Base-by-base conservation (phyloP, 2,888 invertebrate genomes). In the Cyclophora albipunctata region DNA sequence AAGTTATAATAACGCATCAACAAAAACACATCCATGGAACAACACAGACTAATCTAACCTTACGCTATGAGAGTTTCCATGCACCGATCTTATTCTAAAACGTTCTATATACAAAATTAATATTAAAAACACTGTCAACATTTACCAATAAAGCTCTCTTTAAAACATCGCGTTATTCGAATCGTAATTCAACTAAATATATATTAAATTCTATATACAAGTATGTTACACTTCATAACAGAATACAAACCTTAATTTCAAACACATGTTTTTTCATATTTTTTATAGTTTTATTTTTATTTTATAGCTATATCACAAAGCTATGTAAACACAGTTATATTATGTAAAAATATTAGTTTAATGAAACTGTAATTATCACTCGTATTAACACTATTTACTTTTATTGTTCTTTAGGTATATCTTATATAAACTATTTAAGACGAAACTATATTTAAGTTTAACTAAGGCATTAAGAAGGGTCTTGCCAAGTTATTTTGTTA, bases 281-380 rank as follows among this genome's bases (percentile, higher is more conserved):
- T 20, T 20, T 20, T 20, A 20, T 20, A 20, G 20, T 20, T 20
- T 20, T 20, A 20, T 20, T 20, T 20, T 20, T 20, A 20, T 68
- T 71, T 67, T 62, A 72, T 64, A 64, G 80, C 76, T 64, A 78
- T 82, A 80, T 82, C 80, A 83, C 83, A 82, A 84, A 83, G 81
- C 79, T 69, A 58, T 52, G 54, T 69, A 20, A 20, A 20, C 20
- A 20, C 20, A 20, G 20, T 20, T 20, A 20, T 20, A 20, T 20
- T 20, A 20, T 20, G 20, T 20, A 20, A 20, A 20, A 20, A 20
- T 20, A 20, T 20, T 20, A 20, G 20, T 20, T 20, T 20, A 20
- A 20, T 20, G 20, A 20, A 20, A 20, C 20, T 20, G n/a, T n/a
- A 20, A 20, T 71, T 70, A 73, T 74, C 5, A 37, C 5, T 37